Conservation (phyloP, 53 echinoderm and acorn worm genomes). For the Henricia sp. region DNA sequence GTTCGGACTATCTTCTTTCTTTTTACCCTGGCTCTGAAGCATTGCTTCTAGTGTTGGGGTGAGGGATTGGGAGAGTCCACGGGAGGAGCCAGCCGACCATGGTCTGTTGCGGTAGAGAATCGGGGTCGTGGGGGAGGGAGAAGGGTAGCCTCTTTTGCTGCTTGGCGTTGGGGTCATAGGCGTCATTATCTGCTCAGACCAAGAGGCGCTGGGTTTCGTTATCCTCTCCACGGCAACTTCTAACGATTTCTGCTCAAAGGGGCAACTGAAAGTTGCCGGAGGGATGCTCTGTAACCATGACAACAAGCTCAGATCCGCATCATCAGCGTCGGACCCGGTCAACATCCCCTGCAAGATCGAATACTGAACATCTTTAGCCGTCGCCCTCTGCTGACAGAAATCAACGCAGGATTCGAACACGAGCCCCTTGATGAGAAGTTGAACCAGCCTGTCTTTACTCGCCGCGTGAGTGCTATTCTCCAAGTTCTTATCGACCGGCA, state of each 20-base stretch:
- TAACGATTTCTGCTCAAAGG: slow-evolving; percentile 94
- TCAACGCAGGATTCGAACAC: slow-evolving; percentile 98
- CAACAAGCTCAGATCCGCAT: slow-evolving; percentile 92
- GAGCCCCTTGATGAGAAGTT: slow-evolving; percentile 91
- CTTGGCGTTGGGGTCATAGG: slow-evolving; percentile 98
- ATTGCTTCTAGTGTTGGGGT: slow-evolving; percentile 86
- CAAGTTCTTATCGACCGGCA: slow-evolving; percentile 92
- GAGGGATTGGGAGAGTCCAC: slow-evolving; percentile 87
- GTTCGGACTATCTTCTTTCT: slow-evolving; percentile 70
- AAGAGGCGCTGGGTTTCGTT: slow-evolving; percentile 91
- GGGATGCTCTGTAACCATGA: slow-evolving; percentile 99
- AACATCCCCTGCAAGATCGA: slow-evolving; percentile 75
- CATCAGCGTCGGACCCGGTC: slow-evolving; percentile 87
- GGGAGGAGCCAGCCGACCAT: slow-evolving; percentile 75
- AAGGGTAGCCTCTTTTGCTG: slow-evolving; percentile 82
- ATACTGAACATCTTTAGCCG: slow-evolving; percentile 79
- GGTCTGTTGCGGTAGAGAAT: slow-evolving; percentile 91
- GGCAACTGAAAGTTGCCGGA: slow-evolving; percentile 81
- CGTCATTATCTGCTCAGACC: slow-evolving; percentile 98
- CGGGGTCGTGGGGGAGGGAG: slow-evolving; percentile 94
- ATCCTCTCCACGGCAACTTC: slow-evolving; percentile 75
- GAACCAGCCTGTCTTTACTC: slow-evolving; percentile 87
- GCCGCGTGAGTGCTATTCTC: slow-evolving; percentile 73
- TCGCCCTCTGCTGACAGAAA: slow-evolving; percentile 97
- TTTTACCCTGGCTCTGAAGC: slow-evolving; percentile 72